Evolutionary conservation across 2,113 vertebrate species (phyloP).

Genomic region (Narcine bancroftii): DNA sequence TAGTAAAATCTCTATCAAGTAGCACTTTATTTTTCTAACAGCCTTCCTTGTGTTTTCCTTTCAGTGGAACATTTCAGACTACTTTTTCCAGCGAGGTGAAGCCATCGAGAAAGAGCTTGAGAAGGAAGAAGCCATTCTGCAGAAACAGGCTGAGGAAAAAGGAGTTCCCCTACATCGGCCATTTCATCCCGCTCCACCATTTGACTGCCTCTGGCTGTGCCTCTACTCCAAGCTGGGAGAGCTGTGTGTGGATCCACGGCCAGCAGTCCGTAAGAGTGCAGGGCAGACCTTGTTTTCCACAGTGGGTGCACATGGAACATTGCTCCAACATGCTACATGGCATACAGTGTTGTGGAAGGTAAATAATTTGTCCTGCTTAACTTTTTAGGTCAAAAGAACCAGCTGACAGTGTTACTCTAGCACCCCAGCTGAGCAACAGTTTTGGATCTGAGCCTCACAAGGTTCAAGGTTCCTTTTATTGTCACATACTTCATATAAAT

Average conservation of each 20-base stretch:
- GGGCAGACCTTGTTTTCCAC: slow-evolving; percentile 95
- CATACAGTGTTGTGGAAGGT: slow-evolving; percentile 96
- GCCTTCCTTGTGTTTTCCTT: slow-evolving; percentile 45
- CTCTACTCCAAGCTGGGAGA: slow-evolving; percentile 91
- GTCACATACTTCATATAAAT: too few relatives aligned
- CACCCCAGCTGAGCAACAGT: neutral
- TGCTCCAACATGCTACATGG: slow-evolving; percentile 90
- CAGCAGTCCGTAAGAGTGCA: slow-evolving; percentile 90
- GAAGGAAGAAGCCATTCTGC: slow-evolving; percentile 74
- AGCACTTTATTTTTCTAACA: slow-evolving; percentile 24
- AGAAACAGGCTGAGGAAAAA: slow-evolving; percentile 84
- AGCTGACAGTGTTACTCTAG: neutral
- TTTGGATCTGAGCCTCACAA: neutral
- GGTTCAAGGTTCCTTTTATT: too few relatives aligned
- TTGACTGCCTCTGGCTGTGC: slow-evolving; percentile 94
- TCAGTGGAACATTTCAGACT: slow-evolving; percentile 99
- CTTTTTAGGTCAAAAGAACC: neutral
- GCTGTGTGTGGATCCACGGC: slow-evolving; percentile 87
- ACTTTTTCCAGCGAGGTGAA: slow-evolving; percentile 97
- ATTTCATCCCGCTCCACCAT: slow-evolving; percentile 89
- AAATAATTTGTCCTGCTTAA: slow-evolving; percentile 37
- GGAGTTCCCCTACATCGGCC: slow-evolving; percentile 80
- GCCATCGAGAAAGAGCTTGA: slow-evolving; percentile 85
- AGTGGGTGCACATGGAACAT: slow-evolving; percentile 87
- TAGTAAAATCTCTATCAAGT: neutral